Conservation (phyloP, 2,113 vertebrate species). For the Sylvietta virens region DNA sequence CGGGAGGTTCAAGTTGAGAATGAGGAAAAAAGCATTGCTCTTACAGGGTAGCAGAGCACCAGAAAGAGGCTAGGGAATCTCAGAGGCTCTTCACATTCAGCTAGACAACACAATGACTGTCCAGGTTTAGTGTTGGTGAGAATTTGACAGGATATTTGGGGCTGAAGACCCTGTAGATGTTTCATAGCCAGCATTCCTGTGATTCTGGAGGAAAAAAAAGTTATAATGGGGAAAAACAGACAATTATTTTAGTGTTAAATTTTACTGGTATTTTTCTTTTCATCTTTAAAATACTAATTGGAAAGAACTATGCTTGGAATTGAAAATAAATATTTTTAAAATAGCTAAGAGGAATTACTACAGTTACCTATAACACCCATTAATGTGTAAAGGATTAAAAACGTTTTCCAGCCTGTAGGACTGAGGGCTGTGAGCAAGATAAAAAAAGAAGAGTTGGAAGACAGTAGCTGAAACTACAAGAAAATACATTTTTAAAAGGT, state of each 20-base stretch:
- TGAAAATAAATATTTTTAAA: neutral
- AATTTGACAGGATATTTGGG: neutral
- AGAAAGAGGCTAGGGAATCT: neutral
- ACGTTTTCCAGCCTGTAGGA: neutral
- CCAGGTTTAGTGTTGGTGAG: neutral
- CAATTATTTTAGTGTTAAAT: neutral
- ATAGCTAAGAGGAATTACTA: neutral
- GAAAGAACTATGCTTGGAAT: neutral
- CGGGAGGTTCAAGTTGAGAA: neutral
- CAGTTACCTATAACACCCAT: neutral
- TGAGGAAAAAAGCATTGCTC: neutral
- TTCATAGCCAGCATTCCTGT: neutral
- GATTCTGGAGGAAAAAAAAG: neutral
- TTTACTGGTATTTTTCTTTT: neutral
- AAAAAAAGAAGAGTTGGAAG: neutral
- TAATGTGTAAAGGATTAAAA: neutral
- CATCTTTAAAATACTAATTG: neutral
- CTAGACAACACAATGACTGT: neutral
- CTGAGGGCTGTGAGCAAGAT: neutral
- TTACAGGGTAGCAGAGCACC: neutral
- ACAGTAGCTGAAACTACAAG: neutral
- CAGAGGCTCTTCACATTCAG: neutral
- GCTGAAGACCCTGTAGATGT: neutral
- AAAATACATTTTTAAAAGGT: constrained; percentile 1
- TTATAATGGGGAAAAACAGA: neutral